These are phyloP conservation scores for Onthophagus sagittarius DNA, from an alignment of 2,888 invertebrate genomes.

Conservation along the genomic window DNA sequence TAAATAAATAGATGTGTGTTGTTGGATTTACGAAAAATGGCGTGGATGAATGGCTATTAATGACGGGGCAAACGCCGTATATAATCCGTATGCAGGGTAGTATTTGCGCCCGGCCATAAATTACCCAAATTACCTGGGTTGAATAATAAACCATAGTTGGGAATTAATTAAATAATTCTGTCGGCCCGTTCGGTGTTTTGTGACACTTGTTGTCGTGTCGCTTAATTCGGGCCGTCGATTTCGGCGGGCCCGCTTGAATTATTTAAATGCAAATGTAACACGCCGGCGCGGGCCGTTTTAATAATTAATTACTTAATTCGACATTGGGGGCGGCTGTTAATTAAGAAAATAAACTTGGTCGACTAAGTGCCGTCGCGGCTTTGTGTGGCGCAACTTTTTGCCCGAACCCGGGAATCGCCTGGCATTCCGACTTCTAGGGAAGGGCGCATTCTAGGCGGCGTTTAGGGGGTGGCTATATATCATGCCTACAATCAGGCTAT, in stretches of 20 bases:
- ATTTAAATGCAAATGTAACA: constrained; percentile 12
- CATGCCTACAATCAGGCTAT: constrained; percentile 41
- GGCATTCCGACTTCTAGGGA: constrained; percentile 13
- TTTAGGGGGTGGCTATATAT: constrained; percentile 15
- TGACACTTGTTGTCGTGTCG: neutral
- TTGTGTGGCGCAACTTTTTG: constrained; percentile 5
- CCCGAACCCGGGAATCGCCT: constrained; percentile 15
- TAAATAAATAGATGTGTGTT: neutral
- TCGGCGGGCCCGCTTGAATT: neutral
- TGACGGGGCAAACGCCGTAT: neutral
- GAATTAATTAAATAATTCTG: neutral
- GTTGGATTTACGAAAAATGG: neutral
- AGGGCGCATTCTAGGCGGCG: neutral
- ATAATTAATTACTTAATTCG: constrained; percentile 13
- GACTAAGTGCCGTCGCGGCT: neutral
- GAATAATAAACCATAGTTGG: neutral
- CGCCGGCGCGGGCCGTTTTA: neutral
- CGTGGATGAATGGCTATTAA: neutral
- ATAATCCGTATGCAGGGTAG: neutral
- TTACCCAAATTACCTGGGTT: neutral
- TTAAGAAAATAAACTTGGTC: constrained; percentile 9
- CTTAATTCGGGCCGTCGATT: neutral
- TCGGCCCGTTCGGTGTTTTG: neutral
- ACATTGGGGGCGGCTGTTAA: constrained; percentile 7
- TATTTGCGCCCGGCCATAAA: neutral